Conservation (phyloP, 2,797 vertebrate species). For the Falco columbarius region DNA sequence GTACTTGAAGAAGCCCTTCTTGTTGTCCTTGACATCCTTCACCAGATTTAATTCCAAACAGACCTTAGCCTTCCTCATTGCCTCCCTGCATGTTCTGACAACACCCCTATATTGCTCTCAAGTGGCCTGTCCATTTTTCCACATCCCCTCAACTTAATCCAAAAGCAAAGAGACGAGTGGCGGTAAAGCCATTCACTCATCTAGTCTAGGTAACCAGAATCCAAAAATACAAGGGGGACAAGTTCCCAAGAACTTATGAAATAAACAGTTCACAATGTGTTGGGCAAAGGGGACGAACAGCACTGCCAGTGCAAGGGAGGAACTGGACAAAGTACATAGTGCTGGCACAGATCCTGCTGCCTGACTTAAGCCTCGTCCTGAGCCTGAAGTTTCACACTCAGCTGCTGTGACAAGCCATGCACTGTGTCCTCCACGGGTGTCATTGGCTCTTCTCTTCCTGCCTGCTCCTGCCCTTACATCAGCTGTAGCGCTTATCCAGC, state of each 20-base stretch:
- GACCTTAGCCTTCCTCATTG: too few species aligned
- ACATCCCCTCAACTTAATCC: neutral
- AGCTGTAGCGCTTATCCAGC: neutral
- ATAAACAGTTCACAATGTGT: neutral
- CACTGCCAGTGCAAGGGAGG: neutral
- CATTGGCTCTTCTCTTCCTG: rapidly evolving
- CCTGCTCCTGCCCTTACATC: neutral
- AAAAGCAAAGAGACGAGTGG: neutral
- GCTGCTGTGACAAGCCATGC: rapidly evolving
- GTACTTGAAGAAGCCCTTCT: too few species aligned
- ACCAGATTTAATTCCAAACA: too few species aligned
- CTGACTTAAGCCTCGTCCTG: neutral
- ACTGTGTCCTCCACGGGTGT: neutral
- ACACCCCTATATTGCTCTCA: too few species aligned
- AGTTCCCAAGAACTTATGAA: neutral
- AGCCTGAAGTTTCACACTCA: neutral
- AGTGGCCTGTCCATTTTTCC: too few species aligned
- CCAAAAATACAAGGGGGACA: neutral
- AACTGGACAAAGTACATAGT: neutral
- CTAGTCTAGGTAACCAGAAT: neutral
- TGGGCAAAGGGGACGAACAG: neutral
- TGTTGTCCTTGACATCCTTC: too few species aligned
- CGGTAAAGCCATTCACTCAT: neutral
- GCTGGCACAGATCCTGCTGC: neutral
- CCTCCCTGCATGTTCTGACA: too few species aligned